A percentile compares a stretch with the other conserved stretches of the same genome.
phyloP scores from a whole-genome alignment of 2,797 vertebrate genomes.

The Hipposideros larvatus region DNA sequence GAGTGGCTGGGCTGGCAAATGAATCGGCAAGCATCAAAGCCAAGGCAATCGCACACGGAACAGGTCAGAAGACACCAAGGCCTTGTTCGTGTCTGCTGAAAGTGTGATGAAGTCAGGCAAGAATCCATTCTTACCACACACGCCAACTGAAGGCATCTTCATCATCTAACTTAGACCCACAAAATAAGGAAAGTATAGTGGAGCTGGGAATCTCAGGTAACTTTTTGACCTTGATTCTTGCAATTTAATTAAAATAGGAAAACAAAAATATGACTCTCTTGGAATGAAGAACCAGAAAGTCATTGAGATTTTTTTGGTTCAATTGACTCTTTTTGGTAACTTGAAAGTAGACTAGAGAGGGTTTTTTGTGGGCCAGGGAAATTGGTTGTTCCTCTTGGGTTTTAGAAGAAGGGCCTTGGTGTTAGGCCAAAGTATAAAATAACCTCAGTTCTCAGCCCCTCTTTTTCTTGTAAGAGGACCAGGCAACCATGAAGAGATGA shows the following conservation, averaged over 20 bases:
- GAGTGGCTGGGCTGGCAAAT: slow-evolving; percentile 68
- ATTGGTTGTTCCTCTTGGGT: not conserved
- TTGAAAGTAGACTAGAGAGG: not conserved
- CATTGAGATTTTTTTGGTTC: slow-evolving; percentile 16
- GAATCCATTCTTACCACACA: slow-evolving; percentile 76
- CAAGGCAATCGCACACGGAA: slow-evolving; percentile 62
- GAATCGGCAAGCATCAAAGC: slow-evolving; percentile 74
- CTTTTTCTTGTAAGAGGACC: not conserved
- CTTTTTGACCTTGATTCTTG: slow-evolving; percentile 74
- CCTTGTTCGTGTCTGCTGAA: slow-evolving; percentile 51
- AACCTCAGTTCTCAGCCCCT: not conserved
- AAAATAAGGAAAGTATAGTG: slow-evolving; percentile 30
- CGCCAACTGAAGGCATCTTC: slow-evolving; percentile 61
- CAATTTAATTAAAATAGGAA: slow-evolving; percentile 12
- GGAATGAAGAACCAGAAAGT: slow-evolving; percentile 7
- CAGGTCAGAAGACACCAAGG: slow-evolving; percentile 66
- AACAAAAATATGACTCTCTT: not conserved
- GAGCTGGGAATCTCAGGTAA: slow-evolving; percentile 69
- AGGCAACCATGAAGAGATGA: not conserved
- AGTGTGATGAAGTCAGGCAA: slow-evolving; percentile 80
- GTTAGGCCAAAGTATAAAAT: not conserved
- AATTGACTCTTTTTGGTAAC: slow-evolving; percentile 42
- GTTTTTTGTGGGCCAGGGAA: not conserved
- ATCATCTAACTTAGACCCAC: slow-evolving; percentile 77
- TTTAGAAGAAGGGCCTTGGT: not conserved